phyloP scores from a whole-genome alignment of 2,888 invertebrate genomes.

The Catocala nupta region DNA sequence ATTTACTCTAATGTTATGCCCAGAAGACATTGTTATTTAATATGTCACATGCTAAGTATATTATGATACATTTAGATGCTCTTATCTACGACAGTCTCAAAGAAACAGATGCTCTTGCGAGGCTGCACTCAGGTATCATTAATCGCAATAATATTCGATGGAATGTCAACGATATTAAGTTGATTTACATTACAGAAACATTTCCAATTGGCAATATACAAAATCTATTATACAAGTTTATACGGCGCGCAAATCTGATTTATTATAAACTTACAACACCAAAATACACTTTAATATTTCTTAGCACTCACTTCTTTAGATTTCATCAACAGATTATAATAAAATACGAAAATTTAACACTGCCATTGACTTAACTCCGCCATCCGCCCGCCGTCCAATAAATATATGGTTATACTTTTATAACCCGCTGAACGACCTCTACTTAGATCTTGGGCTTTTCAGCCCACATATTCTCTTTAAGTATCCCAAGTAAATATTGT shows the following conservation, averaged over 20 bases:
- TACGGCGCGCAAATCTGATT: background rate
- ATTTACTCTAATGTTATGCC: too few relatives aligned
- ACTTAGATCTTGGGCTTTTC: background rate
- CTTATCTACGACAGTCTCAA: too few relatives aligned
- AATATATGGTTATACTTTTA: background rate
- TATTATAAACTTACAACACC: background rate
- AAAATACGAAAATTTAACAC: slow-evolving; percentile 1
- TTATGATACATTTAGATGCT: too few relatives aligned
- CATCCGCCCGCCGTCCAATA: slow-evolving; percentile 8
- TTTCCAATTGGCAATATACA: slow-evolving; percentile 3
- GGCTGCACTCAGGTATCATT: too few relatives aligned
- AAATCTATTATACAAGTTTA: background rate
- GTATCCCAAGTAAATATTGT: too few relatives aligned
- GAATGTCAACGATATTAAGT: too few relatives aligned
- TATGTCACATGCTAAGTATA: too few relatives aligned
- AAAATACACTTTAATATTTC: background rate
- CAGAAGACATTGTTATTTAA: too few relatives aligned
- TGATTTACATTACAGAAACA: slow-evolving; percentile 4
- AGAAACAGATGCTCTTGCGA: too few relatives aligned
- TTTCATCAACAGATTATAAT: slow-evolving; percentile 3
- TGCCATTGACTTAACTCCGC: slow-evolving; percentile 2
- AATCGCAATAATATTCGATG: too few relatives aligned
- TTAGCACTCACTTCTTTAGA: slow-evolving; percentile 4
- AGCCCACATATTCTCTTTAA: too few relatives aligned
- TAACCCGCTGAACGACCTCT: background rate